Evolutionary conservation across 2,797 vertebrate genomes (phyloP), one percentile per base, ranked within the genome.

Genomic region (Enteromius fasciolatus): DNA sequence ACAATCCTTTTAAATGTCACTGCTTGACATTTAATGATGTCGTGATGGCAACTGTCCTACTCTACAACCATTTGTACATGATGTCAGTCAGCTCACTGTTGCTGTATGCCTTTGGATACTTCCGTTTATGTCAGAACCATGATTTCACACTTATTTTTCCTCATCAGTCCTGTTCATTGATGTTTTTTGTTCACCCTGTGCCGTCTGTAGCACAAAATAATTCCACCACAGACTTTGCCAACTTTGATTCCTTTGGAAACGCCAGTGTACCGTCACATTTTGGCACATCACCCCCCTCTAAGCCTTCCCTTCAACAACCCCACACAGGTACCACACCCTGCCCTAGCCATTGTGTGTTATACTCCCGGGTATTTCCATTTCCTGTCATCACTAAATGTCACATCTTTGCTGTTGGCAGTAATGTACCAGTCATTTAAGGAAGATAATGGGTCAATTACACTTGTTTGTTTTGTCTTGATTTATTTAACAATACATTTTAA

Each of bases 161-260:
- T n/a, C 73, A 77, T 28, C 33, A 12, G 44, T 52, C 41, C 41
- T 95, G 95, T 95, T 92, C 77, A 76, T 76, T 70, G 12, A 61
- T 66, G 2, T 25, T 5, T 31, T 78, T 72, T 72, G 23, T 82
- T 77, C 76, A 75, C 48, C 68, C 31, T 81, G 15, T 94, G 90
- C 94, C 89, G 91, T 94, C 93, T 96, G 95, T 96, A 95, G 96
- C 96, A 95, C 97, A 96, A 93, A 96, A 93, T 95, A 96, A 96
- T 94, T 94, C 96, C 94, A 95, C 95, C 91, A 94, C 95, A 95
- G 97, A 97, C 94, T 99, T 99, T 98, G 97, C 97, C 96, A 97
- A 99, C 94, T 99, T 99, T 97, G 97, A 98, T 93, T 97, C 97
- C 91, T 99, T 99, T 95, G 97, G 96, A 96, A 97, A 97, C 93